Conservation (phyloP, 2,113 vertebrate species). For the Pelodiscus sinensis region DNA sequence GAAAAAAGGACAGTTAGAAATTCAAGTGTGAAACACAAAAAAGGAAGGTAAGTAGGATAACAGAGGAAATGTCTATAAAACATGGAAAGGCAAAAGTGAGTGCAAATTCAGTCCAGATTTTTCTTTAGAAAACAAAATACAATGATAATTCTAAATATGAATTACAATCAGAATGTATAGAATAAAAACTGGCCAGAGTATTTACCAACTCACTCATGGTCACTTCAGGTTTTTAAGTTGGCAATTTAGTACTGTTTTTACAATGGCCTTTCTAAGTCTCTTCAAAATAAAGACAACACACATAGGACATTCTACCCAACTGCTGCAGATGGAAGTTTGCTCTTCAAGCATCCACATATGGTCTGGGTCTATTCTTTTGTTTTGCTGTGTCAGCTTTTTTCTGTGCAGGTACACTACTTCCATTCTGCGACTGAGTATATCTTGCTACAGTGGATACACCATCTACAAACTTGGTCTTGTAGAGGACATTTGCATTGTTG, state of each 20-base stretch:
- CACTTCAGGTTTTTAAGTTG: background rate
- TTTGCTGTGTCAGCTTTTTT: slow-evolving; percentile 75
- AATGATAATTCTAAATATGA: background rate
- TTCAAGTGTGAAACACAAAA: background rate
- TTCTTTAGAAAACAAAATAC: background rate
- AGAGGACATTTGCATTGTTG: slow-evolving; percentile 95
- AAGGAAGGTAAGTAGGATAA: background rate
- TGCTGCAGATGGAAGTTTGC: background rate
- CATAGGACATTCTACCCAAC: accelerated
- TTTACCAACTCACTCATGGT: background rate
- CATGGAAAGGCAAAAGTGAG: background rate
- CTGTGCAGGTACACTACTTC: accelerated
- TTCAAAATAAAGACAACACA: accelerated
- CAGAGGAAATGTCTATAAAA: background rate
- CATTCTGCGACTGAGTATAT: slow-evolving; percentile 76
- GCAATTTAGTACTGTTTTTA: background rate
- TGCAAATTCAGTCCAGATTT: background rate
- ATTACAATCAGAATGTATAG: background rate
- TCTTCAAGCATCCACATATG: slow-evolving; percentile 33
- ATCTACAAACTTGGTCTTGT: slow-evolving; percentile 93
- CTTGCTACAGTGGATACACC: slow-evolving; percentile 91
- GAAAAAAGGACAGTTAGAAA: background rate
- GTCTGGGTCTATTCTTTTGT: slow-evolving; percentile 62
- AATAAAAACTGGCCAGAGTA: background rate
- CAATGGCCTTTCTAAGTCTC: background rate